Conservation (phyloP, 2,113 vertebrate species). For the Cyprinodon variegatus region DNA sequence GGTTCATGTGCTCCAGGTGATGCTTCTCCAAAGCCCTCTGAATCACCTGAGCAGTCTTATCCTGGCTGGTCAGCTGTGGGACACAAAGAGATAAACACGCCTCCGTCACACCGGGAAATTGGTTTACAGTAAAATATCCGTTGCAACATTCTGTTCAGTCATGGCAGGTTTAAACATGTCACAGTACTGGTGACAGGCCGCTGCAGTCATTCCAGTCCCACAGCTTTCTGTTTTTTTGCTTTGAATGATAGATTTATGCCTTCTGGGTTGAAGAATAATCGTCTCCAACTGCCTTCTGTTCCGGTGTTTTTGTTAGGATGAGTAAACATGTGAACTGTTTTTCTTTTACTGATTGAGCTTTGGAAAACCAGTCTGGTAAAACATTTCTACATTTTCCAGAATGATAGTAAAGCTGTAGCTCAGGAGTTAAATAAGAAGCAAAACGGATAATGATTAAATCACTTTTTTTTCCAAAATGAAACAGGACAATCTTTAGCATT, state of each 20-base stretch:
- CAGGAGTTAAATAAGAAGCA: too few species aligned
- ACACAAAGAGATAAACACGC: conserved; percentile 14
- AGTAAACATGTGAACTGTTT: not conserved
- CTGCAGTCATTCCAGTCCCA: too few species aligned
- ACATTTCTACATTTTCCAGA: too few species aligned
- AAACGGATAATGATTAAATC: too few species aligned
- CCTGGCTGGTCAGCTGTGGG: conserved; percentile 85
- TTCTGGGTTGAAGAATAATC: not conserved
- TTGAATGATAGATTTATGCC: not conserved
- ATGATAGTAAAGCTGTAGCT: too few species aligned
- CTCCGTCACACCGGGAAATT: not conserved
- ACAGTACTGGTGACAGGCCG: too few species aligned
- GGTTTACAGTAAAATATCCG: not conserved
- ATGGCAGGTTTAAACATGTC: not conserved
- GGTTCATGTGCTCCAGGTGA: conserved; percentile 74
- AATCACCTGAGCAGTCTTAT: conserved; percentile 85
- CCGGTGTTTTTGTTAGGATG: not conserved
- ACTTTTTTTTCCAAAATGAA: too few species aligned
- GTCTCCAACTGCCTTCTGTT: not conserved
- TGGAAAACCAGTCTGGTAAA: too few species aligned
- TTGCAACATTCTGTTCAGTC: not conserved
- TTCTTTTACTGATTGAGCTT: too few species aligned
- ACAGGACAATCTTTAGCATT: too few species aligned
- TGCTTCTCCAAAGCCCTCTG: conserved; percentile 85
- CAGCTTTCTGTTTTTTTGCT: not conserved